phyloP scores from a whole-genome alignment of 2,797 vertebrate genomes.

The Myotis daubentonii region DNA sequence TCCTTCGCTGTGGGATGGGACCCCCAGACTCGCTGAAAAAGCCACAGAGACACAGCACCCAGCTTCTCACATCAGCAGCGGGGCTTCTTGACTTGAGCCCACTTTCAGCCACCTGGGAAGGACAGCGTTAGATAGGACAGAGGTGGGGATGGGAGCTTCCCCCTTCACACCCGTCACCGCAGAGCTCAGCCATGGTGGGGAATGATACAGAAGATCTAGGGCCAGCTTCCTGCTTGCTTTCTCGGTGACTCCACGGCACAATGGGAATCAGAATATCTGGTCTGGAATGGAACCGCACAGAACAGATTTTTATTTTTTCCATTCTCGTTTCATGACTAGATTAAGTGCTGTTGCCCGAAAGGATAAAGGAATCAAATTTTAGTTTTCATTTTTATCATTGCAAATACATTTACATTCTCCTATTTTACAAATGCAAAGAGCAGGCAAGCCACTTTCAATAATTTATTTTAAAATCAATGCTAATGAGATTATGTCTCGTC shows the following conservation, averaged over 20 bases:
- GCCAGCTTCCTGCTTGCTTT: constrained; percentile 26
- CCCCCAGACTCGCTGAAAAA: background rate
- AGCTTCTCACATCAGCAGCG: background rate
- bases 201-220: background rate
- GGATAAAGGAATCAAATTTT: constrained; percentile 72
- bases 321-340: constrained; percentile 29
- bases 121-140: background rate
- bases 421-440: constrained; percentile 86
- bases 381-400: constrained; percentile 76
- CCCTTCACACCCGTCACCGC: background rate
- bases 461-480: constrained; percentile 90
- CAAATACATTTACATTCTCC: constrained; percentile 79
- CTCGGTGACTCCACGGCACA: constrained; percentile 41
- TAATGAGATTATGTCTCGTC: constrained; percentile 87
- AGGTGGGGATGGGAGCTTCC: background rate
- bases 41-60: background rate
- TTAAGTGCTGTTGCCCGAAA: constrained; percentile 52
- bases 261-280: constrained; percentile 30
- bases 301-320: constrained; percentile 23
- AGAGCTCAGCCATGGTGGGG: background rate
- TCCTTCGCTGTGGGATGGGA: background rate
- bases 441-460: constrained; percentile 87
- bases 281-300: constrained; percentile 37
- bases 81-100: background rate
- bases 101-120: background rate